These are phyloP conservation scores for Regulus satrapa DNA, from an alignment of 2,113 vertebrate genomes.

Conservation along the genomic window DNA sequence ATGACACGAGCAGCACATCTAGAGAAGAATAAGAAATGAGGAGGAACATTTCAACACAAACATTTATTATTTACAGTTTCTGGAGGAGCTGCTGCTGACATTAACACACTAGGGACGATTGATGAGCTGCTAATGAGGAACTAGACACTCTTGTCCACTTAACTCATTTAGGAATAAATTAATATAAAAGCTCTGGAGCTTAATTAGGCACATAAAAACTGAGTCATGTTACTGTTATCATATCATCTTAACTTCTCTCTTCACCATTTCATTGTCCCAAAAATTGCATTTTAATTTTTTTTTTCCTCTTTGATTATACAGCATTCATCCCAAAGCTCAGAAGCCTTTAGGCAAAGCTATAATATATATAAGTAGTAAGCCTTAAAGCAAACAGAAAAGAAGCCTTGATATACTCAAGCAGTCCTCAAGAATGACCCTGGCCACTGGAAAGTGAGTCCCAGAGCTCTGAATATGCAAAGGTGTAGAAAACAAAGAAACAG, in stretches of 20 bases:
- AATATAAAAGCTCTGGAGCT: constrained; percentile 1
- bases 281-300: not conserved
- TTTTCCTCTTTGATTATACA: not conserved
- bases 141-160: not conserved
- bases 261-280: not conserved
- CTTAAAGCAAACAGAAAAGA: not conserved
- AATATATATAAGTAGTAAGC: not conserved
- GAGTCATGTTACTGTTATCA: not conserved
- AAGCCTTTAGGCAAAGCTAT: not conserved
- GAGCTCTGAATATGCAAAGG: not conserved
- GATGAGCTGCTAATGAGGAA: constrained; percentile 14
- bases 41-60: not conserved
- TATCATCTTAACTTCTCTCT: not conserved
- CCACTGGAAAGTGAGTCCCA: not conserved
- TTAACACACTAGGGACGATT: not conserved
- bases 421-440: not conserved
- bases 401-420: not conserved
- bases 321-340: not conserved
- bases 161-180: constrained; percentile 32
- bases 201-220: not conserved
- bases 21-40: not conserved
- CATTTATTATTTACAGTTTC: constrained; percentile 19
- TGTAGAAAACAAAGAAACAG: not conserved
- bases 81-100: not conserved
- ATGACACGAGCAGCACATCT: not conserved